These are phyloP conservation scores for Amyelois transitella DNA, from an alignment of 1,140 invertebrate species.

Conservation along the genomic window DNA sequence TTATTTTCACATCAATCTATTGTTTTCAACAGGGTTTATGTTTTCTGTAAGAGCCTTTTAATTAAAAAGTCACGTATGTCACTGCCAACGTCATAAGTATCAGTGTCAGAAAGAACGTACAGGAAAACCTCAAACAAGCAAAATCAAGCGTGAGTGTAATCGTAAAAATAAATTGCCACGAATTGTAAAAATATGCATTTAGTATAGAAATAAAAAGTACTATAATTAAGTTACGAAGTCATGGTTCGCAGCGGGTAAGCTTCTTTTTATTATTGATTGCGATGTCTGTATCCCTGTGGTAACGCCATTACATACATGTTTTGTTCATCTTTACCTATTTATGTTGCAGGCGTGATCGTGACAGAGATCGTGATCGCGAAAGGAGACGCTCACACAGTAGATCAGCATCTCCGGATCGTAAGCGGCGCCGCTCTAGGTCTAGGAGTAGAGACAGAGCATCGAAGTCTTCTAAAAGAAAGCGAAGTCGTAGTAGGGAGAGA, in stretches of 20 bases:
- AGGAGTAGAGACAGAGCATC: conserved; percentile 77
- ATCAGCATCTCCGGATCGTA: conserved; percentile 76
- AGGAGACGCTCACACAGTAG: conserved; percentile 68
- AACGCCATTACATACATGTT: conserved; percentile 4
- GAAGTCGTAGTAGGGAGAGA: conserved; percentile 69
- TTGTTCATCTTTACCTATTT: background rate
- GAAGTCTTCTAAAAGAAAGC: conserved; percentile 67
- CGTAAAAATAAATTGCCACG: too few relatives aligned
- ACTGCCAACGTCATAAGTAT: too few relatives aligned
- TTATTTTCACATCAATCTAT: too few relatives aligned
- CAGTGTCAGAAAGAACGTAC: too few relatives aligned
- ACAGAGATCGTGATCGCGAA: conserved; percentile 60
- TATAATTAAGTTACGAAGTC: conserved; percentile 6
- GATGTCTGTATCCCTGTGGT: background rate
- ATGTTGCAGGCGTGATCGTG: conserved; percentile 49
- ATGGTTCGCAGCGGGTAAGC: conserved; percentile 62
- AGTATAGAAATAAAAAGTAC: too few relatives aligned
- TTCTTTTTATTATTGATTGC: background rate
- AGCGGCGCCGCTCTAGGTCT: conserved; percentile 75
- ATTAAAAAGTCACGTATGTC: too few relatives aligned
- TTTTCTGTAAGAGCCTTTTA: too few relatives aligned
- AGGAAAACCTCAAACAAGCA: too few relatives aligned
- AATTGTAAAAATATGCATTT: too few relatives aligned
- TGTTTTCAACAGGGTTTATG: too few relatives aligned
- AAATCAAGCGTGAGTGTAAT: too few relatives aligned